These are phyloP conservation scores for Agrochola litura DNA, from an alignment of 2,888 invertebrate species.

Conservation along the genomic window DNA sequence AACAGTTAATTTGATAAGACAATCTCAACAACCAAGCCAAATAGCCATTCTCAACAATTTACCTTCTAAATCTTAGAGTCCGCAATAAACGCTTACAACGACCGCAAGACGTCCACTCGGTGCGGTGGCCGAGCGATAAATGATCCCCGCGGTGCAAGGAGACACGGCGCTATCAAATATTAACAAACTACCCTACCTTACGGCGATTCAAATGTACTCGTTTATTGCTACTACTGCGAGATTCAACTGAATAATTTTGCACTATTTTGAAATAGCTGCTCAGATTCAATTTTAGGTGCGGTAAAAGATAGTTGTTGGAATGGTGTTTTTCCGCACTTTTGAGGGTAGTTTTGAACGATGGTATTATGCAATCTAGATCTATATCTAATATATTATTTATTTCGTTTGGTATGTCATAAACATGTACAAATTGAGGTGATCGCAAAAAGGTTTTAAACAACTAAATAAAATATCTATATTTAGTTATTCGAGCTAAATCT, in stretches of 20 bases:
- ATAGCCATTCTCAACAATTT: slow-evolving; percentile 49
- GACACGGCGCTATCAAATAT: slow-evolving; percentile 85
- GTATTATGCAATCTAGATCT: background rate
- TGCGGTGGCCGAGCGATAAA: slow-evolving; percentile 79
- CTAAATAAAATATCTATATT: background rate
- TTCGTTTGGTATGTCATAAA: background rate
- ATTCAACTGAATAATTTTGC: slow-evolving; percentile 66
- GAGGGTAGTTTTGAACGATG: background rate
- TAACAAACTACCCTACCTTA: slow-evolving; percentile 85
- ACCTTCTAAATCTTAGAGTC: slow-evolving; percentile 60
- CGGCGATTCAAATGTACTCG: slow-evolving; percentile 79
- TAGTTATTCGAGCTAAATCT: background rate
- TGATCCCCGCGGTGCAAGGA: slow-evolving; percentile 76
- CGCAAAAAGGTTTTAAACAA: background rate
- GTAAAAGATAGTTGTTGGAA: slow-evolving; percentile 24
- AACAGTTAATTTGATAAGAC: slow-evolving; percentile 15
- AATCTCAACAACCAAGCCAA: slow-evolving; percentile 36
- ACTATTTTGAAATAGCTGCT: slow-evolving; percentile 51
- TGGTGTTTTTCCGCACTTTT: slow-evolving; percentile 12
- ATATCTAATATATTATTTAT: background rate
- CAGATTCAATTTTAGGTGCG: slow-evolving; percentile 53
- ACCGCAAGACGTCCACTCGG: slow-evolving; percentile 78
- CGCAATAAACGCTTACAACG: slow-evolving; percentile 76
- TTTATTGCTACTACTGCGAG: slow-evolving; percentile 75
- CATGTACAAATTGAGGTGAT: no score